Base-by-base conservation (phyloP, 1,140 invertebrate genomes). In the Drosophila subpulchrella region DNA sequence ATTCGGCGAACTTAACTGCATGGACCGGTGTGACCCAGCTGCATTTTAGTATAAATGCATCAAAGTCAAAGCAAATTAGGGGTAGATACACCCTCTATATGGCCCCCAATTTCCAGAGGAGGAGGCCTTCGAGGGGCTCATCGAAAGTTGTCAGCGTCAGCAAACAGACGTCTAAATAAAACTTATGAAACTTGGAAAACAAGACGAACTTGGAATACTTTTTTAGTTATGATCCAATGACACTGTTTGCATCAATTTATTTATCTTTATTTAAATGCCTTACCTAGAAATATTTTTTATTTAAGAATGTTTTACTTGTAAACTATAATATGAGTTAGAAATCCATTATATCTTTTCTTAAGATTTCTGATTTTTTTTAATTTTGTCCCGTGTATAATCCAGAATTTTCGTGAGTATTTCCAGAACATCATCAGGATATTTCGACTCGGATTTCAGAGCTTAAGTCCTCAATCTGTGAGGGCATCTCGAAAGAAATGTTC, bases 1-100 rank as follows among this genome's bases (percentile, higher is more conserved):
- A 61, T 62, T 48, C 74, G 55, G 38, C 65, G 71, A 41, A 48
- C 46, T 44, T 13, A 65, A 50, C 51, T 41, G 59, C 46, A 53
- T 38, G 46, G 36, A 66, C 32, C 38, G 66, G 48, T 47, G 44
- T 60, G 60, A 58, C 46, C 58, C 70, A 72, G 75, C 83, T 88
- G 83, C 71, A 83, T 72, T 88, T 83, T 83, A 71, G 67, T 74
- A 77, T 77, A 89, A 89, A 80, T 71, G 71, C 72, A 76, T 88
- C 79, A 73, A 80, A 80, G 67, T 86, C 79, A 76, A 66, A 73
- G 63, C 57, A 68, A 77, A 70, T 82, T 88, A 78, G 77, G 71
- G 44, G 20, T 39, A n/a, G 50, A 24, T 15, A 4, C 5, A 11
- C 27, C 15, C 34, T n/a, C 58, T 10, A 46, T 13, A 7, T 11